Evolutionary conservation across 2,888 invertebrate genomes (phyloP).

Genomic region (Melipona bicolor): DNA sequence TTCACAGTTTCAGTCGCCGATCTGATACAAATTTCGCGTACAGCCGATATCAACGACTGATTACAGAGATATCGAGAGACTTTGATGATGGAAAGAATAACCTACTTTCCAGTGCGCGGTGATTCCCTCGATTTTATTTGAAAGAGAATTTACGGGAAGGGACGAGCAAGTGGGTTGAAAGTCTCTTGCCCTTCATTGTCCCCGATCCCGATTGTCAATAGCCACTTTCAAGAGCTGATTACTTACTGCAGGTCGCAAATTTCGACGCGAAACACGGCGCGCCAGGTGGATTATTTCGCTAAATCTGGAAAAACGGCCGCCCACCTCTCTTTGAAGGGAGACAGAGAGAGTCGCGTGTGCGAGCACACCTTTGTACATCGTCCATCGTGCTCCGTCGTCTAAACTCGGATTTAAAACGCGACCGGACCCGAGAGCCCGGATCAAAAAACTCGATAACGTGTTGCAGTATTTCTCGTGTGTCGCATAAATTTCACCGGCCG

Average conservation of each 20-base stretch:
- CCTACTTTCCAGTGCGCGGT: too few species aligned
- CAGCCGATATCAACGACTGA: too few species aligned
- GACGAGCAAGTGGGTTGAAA: neutral
- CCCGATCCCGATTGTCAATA: neutral
- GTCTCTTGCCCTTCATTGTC: neutral
- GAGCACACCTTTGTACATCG: neutral
- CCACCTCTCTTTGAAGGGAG: neutral
- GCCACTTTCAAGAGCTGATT: neutral
- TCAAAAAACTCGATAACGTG: constrained; percentile 54
- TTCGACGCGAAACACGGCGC: neutral
- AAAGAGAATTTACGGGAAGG: neutral
- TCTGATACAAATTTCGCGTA: too few species aligned
- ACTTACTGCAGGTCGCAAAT: neutral
- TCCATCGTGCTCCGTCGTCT: constrained; percentile 9
- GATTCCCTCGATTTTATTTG: neutral
- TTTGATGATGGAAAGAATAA: too few species aligned
- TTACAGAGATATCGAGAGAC: too few species aligned
- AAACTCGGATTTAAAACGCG: constrained; percentile 43
- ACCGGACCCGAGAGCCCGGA: constrained; percentile 34
- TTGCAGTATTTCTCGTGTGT: constrained; percentile 39
- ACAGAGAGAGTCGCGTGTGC: neutral
- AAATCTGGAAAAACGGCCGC: constrained; percentile 31
- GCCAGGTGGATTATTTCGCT: neutral
- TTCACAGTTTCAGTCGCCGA: too few species aligned
- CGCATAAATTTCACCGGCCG: constrained; percentile 43